Conservation (phyloP, 1,140 invertebrate species). For the Frieseomelitta varia region DNA sequence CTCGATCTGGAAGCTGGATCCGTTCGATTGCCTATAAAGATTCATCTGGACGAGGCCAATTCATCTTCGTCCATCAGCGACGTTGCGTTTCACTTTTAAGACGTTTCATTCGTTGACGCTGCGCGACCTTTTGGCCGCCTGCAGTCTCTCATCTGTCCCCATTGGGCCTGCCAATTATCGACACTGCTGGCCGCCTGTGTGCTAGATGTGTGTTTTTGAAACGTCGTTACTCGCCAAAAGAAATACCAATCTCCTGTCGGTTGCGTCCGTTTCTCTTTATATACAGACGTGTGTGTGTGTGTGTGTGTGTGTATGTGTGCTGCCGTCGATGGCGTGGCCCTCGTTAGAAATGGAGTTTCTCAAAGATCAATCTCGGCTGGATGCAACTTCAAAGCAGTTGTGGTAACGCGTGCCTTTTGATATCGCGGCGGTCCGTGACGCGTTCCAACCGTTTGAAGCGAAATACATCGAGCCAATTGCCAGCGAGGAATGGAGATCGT, state of each 20-base stretch:
- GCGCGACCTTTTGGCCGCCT: constrained; percentile 54
- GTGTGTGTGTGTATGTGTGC: not conserved
- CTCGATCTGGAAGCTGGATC: not conserved
- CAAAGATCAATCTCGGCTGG: constrained; percentile 54
- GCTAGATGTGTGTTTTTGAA: constrained; percentile 40
- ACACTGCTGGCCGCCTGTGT: not conserved
- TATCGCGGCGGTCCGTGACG: constrained; percentile 15
- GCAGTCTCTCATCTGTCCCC: constrained; percentile 36
- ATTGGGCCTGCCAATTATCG: constrained; percentile 54
- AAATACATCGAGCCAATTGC: constrained; percentile 31
- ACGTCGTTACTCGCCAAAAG: constrained; percentile 30
- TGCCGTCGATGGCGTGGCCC: constrained; percentile 20
- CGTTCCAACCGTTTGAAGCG: constrained; percentile 23
- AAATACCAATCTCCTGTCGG: constrained; percentile 7
- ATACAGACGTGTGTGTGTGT: not conserved
- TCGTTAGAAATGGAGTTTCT: constrained; percentile 57
- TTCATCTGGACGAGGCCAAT: not conserved
- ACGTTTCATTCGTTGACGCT: not conserved
- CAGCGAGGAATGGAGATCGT: not conserved
- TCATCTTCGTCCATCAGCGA: constrained; percentile 31
- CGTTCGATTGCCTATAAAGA: not conserved
- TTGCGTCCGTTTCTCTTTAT: not conserved
- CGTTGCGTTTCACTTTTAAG: not conserved
- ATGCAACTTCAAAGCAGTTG: constrained; percentile 43
- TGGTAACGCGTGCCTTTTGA: constrained; percentile 41